Evolutionary conservation across 2,797 vertebrate genomes (phyloP).

Genomic region (Argentina silus): DNA sequence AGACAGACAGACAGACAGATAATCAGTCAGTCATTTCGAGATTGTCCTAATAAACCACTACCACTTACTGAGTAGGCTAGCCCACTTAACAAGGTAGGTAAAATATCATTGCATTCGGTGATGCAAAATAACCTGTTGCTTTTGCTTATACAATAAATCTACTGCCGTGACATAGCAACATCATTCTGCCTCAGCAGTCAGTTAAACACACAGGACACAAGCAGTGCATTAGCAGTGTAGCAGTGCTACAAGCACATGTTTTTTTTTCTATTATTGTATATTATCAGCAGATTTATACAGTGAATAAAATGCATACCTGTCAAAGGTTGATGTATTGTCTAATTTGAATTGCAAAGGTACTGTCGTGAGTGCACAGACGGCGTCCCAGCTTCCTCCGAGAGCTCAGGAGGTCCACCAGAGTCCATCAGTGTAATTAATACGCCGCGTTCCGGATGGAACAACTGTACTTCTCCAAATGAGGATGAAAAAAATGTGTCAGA

Average conservation of each 20-base stretch:
- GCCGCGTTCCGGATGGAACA: conserved; percentile 41
- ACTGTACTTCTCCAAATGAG: conserved; percentile 49
- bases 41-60: too few species aligned
- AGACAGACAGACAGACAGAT: background rate
- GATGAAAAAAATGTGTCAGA: conserved; percentile 39
- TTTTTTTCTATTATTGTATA: conserved; percentile 38
- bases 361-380: conserved; percentile 15
- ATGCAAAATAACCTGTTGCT: background rate
- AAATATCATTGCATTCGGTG: background rate
- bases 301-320: conserved; percentile 45
- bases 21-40: too few species aligned
- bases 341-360: conserved; percentile 60
- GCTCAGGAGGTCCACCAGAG: conserved; percentile 37
- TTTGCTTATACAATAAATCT: background rate
- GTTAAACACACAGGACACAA: conserved; percentile 28
- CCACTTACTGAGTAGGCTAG: too few species aligned
- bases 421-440: conserved; percentile 58
- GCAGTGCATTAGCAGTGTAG: conserved; percentile 12
- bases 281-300: conserved; percentile 60
- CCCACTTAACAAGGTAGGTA: background rate
- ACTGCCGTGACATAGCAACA: background rate
- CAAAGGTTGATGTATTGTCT: conserved; percentile 48
- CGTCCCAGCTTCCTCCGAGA: conserved; percentile 27
- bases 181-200: background rate
- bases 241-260: conserved; percentile 33